Base-by-base conservation (phyloP, 2,797 vertebrate species). In the Myotis findleyi region DNA sequence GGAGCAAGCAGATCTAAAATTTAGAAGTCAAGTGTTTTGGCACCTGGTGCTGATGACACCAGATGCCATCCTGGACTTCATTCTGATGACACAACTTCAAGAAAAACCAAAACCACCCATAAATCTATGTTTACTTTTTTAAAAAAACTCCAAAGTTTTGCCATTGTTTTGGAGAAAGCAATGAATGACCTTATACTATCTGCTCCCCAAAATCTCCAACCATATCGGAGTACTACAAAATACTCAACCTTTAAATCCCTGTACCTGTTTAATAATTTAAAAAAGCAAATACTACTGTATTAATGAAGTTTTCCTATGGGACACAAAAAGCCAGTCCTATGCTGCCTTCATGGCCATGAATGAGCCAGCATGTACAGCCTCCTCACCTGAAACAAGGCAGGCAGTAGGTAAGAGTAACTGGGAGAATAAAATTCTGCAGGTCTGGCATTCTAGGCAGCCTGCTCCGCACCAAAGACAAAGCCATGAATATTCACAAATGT, bases 81-180 rank as follows among this genome's bases (percentile, higher is more conserved):
- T 87, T 83, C 44, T 73, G 66, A 85, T 14, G 66, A 92, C 27
- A 96, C 1, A 92, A 75, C 44, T 79, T 14, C 47, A 87, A 75
- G 38, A 57, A 83, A 94, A 95, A 69, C 27, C 25, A 81, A 91
- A 77, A 64, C 3, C 44, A 41, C 4, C 16, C 1, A 76, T 9
- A 55, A 77, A 81, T 87, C 47, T 55, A 62, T 27, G 38, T 33
- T 82, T 83, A 18, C 81, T 51, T 87, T 59, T 27, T 27, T 59
- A 12, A 66, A 83, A 41, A 27, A 55, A 38, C 11, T 25, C 7
- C 11, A 38, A 91, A 76, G 71, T 55, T 81, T 36, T 83, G 44
- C 6, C 47, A 75, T 5, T 76, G 57, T 72, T 94, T 86, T 55
- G 21, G 76, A 87, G 85, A 91, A 95, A 88, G 49, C 3, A 88